Conservation (phyloP, 2,888 invertebrate genomes). For the Ferdinandea cuprea region DNA sequence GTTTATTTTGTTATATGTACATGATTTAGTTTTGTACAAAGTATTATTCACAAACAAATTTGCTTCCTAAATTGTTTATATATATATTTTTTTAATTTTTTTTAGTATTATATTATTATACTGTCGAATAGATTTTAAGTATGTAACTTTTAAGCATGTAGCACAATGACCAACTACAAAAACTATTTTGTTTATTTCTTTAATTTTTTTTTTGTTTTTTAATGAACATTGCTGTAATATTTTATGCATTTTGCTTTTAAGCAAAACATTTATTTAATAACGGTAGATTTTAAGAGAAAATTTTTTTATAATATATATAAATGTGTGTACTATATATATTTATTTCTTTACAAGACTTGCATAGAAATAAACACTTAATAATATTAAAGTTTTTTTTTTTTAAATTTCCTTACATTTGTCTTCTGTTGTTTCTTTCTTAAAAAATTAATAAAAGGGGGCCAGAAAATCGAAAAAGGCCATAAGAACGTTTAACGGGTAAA, state of each 20-base stretch:
- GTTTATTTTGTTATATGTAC: constrained; percentile 33
- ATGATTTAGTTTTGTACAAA: constrained; percentile 54
- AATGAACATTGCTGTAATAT: constrained; percentile 73
- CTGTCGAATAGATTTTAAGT: constrained; percentile 42
- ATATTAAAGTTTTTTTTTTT: constrained; percentile 17
- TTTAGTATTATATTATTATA: constrained; percentile 20
- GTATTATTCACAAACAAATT: constrained; percentile 61
- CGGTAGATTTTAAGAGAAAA: constrained; percentile 50
- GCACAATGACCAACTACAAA: constrained; percentile 70
- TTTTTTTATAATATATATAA: constrained; percentile 63
- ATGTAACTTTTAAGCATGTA: constrained; percentile 58
- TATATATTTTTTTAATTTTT: constrained; percentile 25
- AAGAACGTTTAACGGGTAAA: no score
- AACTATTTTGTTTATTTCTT: constrained; percentile 52
- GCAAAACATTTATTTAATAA: constrained; percentile 65
- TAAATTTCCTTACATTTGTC: neutral
- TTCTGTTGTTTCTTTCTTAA: no score
- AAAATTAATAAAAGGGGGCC: no score
- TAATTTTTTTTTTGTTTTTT: constrained; percentile 47
- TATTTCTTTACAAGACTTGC: constrained; percentile 73
- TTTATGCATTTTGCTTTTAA: constrained; percentile 69
- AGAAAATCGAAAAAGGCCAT: no score
- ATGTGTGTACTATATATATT: constrained; percentile 66
- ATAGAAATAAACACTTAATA: constrained; percentile 65
- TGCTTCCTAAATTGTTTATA: constrained; percentile 30